Base-by-base conservation (phyloP, 2,113 vertebrate genomes). In the Pelobates fuscus region DNA sequence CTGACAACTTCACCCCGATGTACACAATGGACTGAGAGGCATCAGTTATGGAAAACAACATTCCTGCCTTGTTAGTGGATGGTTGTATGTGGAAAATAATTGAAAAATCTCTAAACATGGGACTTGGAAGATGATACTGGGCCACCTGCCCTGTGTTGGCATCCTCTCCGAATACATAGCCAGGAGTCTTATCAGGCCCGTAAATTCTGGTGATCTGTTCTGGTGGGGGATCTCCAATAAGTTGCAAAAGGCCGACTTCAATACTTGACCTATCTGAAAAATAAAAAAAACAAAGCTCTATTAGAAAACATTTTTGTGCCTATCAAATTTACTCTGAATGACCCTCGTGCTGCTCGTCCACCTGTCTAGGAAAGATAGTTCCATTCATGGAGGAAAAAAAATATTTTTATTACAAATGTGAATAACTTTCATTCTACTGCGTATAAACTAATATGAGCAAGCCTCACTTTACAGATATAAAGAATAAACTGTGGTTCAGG, bases 11-110 rank as follows among this genome's bases (percentile, higher is more conserved):
- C 44, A 96, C 92, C 0, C 93, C 96, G 67, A 99, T 81, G 0
- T 91, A 89, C 83, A 98, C 90, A 79, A 94, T 80, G 1, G 85
- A 82, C 85, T 97, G 95, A 0, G 77, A 80, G 3, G 90, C 82
- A 24, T 99, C 95, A 0, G 94, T 98, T 86, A 99, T 0, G 0
- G 96, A 91, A 18, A 99, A 93, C 77, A 99, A 82, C 77, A 98
- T 81, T 0, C 95, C 95, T 0, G 92, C 89, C 0, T 65, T 65
- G 12, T 85, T 54, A 0, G 91, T 87, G 21, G 89, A 92, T 8
- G 96, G 93, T 72, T 91, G 93, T 67, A 98, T 76, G 65, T 91
- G 85, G 81, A 96, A 94, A 3, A 94, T 86, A 58, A 99, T 86
- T 0, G 95, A 91, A 58, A 99, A 99, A 88, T 96, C 91, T 1